Evolutionary conservation across 2,888 invertebrate species (phyloP), one percentile per base, ranked within the genome.

Genomic region (Ormyrus nitidulus): DNA sequence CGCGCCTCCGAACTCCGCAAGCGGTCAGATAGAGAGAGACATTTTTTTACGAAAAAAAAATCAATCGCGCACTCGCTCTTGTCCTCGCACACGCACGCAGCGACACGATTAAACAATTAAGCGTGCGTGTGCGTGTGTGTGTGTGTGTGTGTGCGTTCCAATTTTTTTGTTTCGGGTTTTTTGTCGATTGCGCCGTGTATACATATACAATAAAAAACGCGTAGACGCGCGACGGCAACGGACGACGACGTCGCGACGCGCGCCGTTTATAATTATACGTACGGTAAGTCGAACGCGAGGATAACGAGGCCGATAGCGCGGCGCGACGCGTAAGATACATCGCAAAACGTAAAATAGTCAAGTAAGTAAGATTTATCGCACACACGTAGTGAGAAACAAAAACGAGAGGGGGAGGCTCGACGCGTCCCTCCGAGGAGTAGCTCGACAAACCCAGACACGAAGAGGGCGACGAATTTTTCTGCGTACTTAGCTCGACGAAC

Each of bases 401-500:
- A 2, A 2, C 1, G 19, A 19, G 19, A 2, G 19, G 34, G 34
- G 34, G 4, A 34, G 34, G 34, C 34, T 34, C 34, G 34, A 34
- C 34, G 34, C 34, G 34, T 34, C 34, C 34, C 34, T 34, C 34
- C 34, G 34, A 34, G 4, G 34, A 34, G 34, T 4, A 34, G 34
- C 3, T 34, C 34, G 34, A 34, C 34, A 4, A 34, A 4, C 34
- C 34, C 34, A 0, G 34, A 34, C 4, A 4, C 34, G 34, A 34
- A 2, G 34, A 4, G 4, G 34, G 34, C 34, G 34, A 34, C 34
- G 34, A 34, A 34, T 34, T 34, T 34, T 34, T 34, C 34, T 34
- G 34, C 87, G 86, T 86, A 86, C 85, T 85, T 4, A 34, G 34
- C 34, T 34, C 34, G 86, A 89, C 61, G 61, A 68, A 72, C 8